Evolutionary conservation across 53 echinoderm and acorn worm species (phyloP), one percentile per base, ranked within the genome.

Genomic region (Patiria pectinifera): DNA sequence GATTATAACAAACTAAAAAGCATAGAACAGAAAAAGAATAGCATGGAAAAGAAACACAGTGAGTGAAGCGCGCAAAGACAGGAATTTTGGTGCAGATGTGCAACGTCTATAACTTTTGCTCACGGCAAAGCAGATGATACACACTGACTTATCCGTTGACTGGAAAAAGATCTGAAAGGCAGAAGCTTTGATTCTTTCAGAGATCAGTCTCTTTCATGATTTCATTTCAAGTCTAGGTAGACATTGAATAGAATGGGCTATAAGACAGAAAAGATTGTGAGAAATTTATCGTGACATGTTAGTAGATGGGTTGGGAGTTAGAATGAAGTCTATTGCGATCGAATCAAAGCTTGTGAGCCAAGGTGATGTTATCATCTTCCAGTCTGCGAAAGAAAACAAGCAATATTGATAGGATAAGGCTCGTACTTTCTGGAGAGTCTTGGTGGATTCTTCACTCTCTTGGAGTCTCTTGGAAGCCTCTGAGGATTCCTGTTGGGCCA

Each of bases 271-370:
- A 74, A 53, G 82, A 24, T 15, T 58, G 59, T 15, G 14, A 59
- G 53, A 53, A 58, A 58, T 71, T 86, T 4, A 58, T 12, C 19
- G 45, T 22, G 71, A 74, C 72, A 48, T 85, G 44, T 72, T 86
- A 53, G 86, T 82, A 3, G 49, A 59, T 74, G 86, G 86, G 22
- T 71, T n/a, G 86, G 48, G 35, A 11, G 86, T 86, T 86, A 85
- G 69, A 43, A 35, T 60, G 45, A 22, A 45, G 23, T 35, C 15
- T 22, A 74, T 47, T 85, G 44, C 7, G n/a, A 59, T 88, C 1
- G 46, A 90, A 90, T 81, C 90, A 81, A 81, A 81, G 90, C 81
- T 81, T 62, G 80, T 90, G 80, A 81, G 81, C 23, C 48, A 21
- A 62, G 48, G 48, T 69, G 45, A 48, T 80, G 89, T 69, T 90